Conservation (phyloP, 2,888 invertebrate species). For the Eupelmus urozonus region DNA sequence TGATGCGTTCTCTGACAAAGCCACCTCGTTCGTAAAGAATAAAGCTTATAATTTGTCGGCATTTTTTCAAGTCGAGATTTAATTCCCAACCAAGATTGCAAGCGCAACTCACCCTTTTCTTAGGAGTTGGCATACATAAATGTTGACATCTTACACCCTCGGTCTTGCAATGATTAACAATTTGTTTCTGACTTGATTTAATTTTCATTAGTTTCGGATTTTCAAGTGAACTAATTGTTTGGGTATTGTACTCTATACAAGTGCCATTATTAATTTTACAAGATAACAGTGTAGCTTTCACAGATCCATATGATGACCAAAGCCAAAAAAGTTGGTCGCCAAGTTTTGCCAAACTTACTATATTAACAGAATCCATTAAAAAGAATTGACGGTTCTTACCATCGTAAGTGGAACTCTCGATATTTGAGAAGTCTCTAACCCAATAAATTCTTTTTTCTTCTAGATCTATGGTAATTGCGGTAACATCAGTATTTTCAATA, state of each 20-base stretch:
- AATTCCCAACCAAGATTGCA: constrained; percentile 27
- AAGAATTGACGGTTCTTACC: background rate
- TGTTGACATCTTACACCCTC: constrained; percentile 23
- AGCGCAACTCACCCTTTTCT: background rate
- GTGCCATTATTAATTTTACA: background rate
- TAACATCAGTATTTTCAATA: background rate
- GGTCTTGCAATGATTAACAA: background rate
- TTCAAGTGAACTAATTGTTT: background rate
- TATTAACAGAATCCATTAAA: background rate
- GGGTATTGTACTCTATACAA: background rate
- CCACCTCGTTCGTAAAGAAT: background rate
- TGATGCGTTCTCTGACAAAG: background rate
- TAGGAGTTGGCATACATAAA: background rate
- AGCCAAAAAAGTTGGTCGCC: constrained; percentile 23
- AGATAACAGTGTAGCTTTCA: background rate
- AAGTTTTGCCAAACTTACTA: background rate
- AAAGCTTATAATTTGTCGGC: background rate
- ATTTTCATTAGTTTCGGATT: background rate
- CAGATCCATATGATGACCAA: background rate
- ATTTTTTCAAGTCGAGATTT: constrained; percentile 17
- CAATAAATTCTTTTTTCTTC: background rate
- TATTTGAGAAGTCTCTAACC: background rate
- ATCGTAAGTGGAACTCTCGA: background rate
- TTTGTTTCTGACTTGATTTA: background rate
- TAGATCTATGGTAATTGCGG: background rate